A percentile compares a stretch with the other conserved stretches of the same genome.
Conservation (phyloP, 2,113 vertebrate genomes). For the Hippocampus barbouri region DNA sequence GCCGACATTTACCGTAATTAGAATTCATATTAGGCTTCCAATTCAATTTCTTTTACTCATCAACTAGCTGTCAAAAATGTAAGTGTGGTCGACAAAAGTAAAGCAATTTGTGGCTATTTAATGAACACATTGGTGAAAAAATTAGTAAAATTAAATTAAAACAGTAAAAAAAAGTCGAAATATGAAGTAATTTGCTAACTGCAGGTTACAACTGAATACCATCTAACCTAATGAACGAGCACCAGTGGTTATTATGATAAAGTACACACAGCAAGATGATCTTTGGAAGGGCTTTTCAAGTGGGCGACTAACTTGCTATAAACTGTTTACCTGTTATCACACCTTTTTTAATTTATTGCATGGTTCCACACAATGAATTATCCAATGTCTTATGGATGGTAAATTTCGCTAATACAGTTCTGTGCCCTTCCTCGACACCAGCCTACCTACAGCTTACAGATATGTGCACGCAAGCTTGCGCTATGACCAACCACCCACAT, state of each 20-base stretch:
- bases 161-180: background rate
- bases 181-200: background rate
- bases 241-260: background rate
- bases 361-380: conserved; percentile 69
- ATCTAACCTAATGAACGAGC: no score
- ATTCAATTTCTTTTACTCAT: conserved; percentile 46
- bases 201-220: background rate
- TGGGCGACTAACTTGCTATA: conserved; percentile 57
- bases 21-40: conserved; percentile 44
- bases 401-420: conserved; percentile 74
- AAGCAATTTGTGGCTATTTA: background rate
- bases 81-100: background rate
- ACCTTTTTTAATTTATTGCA: conserved; percentile 68
- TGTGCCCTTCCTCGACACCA: conserved; percentile 49
- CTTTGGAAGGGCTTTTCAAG: conserved; percentile 67
- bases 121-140: background rate
- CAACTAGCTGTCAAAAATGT: conserved; percentile 21
- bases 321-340: conserved; percentile 65
- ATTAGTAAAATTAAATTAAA: background rate
- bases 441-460: conserved; percentile 39
- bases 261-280: background rate
- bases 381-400: conserved; percentile 71
- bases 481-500: conserved; percentile 12
- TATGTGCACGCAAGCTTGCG: conserved; percentile 26
- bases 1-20: conserved; percentile 66